phyloP scores from a whole-genome alignment of 2,888 invertebrate species.

The Hydraecia micacea region DNA sequence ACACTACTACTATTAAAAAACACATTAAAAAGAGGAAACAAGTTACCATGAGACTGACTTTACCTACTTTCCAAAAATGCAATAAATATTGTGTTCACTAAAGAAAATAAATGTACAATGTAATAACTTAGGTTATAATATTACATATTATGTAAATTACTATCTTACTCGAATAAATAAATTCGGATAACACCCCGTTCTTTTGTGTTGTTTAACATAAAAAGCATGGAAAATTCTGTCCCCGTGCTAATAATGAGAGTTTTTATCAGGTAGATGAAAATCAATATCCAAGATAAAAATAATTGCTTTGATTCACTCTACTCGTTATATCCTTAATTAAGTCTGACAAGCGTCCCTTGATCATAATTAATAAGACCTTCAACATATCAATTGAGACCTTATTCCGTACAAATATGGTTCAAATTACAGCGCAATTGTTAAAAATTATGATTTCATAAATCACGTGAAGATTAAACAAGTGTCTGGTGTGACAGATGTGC shows the following conservation, averaged over 20 bases:
- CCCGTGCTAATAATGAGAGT: not conserved
- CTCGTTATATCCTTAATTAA: not conserved
- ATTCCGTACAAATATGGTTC: not conserved
- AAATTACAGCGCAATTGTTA: not conserved
- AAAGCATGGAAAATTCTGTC: not conserved
- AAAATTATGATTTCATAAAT: slow-evolving; percentile 22
- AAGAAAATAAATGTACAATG: not conserved
- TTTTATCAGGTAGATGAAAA: not conserved
- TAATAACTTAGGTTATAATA: not conserved
- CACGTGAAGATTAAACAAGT: slow-evolving; percentile 18
- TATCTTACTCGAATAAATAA: not conserved
- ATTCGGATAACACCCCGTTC: not conserved
- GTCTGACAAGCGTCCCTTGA: not conserved
- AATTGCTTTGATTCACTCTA: not conserved
- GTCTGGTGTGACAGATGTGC: slow-evolving; percentile 14
- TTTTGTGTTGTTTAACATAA: not conserved
- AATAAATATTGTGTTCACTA: not conserved
- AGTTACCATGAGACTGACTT: not conserved
- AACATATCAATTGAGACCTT: slow-evolving; percentile 3
- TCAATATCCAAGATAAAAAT: not conserved
- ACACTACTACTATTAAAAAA: not conserved
- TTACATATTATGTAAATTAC: not conserved
- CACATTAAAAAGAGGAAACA: not conserved
- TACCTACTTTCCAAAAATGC: not conserved
- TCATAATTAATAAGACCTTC: not conserved